These are phyloP conservation scores for Motacilla alba DNA, from an alignment of 2,113 vertebrate genomes.

Conservation along the genomic window DNA sequence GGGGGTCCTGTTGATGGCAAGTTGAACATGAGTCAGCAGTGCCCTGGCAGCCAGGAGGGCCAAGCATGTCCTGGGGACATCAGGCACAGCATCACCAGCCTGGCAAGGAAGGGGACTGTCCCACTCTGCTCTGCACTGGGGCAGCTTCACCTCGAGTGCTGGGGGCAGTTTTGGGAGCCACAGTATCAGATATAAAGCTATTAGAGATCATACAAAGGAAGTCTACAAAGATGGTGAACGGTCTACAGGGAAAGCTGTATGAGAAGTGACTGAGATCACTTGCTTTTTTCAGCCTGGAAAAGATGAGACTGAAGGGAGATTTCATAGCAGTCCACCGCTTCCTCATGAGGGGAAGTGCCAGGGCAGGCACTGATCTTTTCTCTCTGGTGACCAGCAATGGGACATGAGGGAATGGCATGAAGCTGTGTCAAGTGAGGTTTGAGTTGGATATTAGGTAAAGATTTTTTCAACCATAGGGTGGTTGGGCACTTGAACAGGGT, in stretches of 20 bases:
- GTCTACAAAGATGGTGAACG: not conserved
- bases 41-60: not conserved
- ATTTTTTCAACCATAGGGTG: not conserved
- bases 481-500: not conserved
- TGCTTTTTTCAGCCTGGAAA: not conserved
- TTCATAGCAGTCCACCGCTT: not conserved
- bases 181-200: not conserved
- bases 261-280: not conserved
- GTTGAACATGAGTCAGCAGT: not conserved
- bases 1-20: not conserved
- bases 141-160: fast-evolving
- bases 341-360: not conserved
- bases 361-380: not conserved
- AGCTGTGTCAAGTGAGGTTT: not conserved
- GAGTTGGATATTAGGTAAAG: not conserved
- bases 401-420: not conserved
- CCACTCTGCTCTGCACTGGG: fast-evolving
- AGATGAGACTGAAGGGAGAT: not conserved
- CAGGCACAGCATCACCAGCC: fast-evolving
- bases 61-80: fast-evolving
- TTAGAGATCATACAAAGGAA: not conserved
- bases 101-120: not conserved
- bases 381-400: not conserved
- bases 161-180: not conserved
- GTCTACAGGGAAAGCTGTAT: not conserved